Evolutionary conservation across 1,140 invertebrate genomes (phyloP).

Genomic region (Drosophila auraria): DNA sequence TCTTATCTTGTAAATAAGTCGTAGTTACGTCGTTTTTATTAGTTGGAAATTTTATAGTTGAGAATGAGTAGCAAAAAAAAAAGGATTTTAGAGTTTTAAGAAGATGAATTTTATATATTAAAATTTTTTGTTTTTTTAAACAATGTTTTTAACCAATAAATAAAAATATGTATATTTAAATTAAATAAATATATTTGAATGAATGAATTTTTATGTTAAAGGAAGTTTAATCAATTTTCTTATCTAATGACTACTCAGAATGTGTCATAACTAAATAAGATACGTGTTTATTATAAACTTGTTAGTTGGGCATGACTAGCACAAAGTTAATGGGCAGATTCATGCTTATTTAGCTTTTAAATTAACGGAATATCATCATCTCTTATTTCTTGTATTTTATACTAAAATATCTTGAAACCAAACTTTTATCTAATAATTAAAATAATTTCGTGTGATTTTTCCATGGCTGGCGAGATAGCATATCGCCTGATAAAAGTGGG

Average conservation of each 20-base stretch:
- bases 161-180: too few species aligned
- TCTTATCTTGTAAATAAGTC: neutral
- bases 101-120: too few species aligned
- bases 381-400: neutral
- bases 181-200: too few species aligned
- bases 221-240: neutral
- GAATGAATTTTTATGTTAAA: too few species aligned
- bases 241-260: neutral
- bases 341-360: neutral
- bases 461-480: slow-evolving; percentile 42
- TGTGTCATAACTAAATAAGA: neutral
- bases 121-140: too few species aligned
- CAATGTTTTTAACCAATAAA: too few species aligned
- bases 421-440: slow-evolving; percentile 56
- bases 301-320: slow-evolving; percentile 7
- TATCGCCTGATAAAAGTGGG: slow-evolving; percentile 22
- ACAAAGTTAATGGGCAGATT: neutral
- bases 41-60: neutral
- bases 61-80: slow-evolving; percentile 2
- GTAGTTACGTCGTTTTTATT: neutral
- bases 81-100: neutral
- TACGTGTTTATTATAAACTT: neutral
- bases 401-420: neutral
- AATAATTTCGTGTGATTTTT: slow-evolving; percentile 50
- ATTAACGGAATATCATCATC: neutral